A percentile compares a stretch with the other conserved stretches of the same genome.
Conservation (phyloP, 64 coral and sea anemone species). For the Actinia tenebrosa region DNA sequence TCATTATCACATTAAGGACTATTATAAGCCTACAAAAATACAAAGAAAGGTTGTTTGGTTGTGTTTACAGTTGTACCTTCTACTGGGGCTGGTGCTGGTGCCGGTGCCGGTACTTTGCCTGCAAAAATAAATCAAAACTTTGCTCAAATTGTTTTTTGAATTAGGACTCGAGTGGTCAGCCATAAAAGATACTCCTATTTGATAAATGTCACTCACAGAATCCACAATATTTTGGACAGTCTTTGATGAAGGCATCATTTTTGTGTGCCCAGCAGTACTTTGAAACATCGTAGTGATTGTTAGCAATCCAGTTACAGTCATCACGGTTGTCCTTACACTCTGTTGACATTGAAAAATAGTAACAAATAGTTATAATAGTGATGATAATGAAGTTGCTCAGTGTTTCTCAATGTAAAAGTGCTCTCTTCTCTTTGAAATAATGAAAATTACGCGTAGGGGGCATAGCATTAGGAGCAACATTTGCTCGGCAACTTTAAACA, state of each 20-base stretch:
- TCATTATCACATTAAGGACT: too few species aligned
- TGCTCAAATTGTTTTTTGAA: background rate
- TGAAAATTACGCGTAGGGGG: too few species aligned
- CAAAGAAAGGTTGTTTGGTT: background rate
- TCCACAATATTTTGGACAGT: background rate
- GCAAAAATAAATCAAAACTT: background rate
- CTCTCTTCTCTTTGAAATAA: too few species aligned
- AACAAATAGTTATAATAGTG: too few species aligned
- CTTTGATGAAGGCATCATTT: background rate
- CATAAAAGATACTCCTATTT: background rate
- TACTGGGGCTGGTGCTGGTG: background rate
- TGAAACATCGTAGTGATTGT: background rate
- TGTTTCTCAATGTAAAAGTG: too few species aligned
- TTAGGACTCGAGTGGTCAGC: background rate
- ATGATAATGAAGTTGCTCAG: too few species aligned
- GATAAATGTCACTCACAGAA: constrained; percentile 5
- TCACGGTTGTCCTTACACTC: background rate
- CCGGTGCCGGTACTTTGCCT: background rate
- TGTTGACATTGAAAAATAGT: too few species aligned
- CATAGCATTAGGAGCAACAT: too few species aligned
- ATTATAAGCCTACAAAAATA: too few species aligned
- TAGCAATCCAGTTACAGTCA: constrained; percentile 5
- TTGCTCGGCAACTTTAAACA: too few species aligned
- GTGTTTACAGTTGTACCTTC: background rate
- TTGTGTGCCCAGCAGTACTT: background rate